phyloP scores from a whole-genome alignment of 1,140 invertebrate genomes.

The Limonius californicus region DNA sequence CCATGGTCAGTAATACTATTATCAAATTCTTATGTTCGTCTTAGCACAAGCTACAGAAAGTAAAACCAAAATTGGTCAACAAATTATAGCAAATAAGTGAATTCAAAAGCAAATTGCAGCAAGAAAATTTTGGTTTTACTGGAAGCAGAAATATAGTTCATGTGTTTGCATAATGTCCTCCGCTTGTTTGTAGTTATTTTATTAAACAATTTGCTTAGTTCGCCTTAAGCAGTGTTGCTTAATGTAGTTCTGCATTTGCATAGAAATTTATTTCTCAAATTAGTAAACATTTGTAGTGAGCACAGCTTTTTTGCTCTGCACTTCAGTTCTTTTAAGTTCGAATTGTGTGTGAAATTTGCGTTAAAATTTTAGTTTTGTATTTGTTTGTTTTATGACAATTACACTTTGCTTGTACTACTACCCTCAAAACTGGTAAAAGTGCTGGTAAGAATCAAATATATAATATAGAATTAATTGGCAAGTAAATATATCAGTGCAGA shows the following conservation, averaged over 20 bases:
- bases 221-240: constrained; percentile 3
- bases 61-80: neutral
- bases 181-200: constrained; percentile 4
- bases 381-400: neutral
- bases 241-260: constrained; percentile 5
- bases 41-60: neutral
- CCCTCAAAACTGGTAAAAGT: constrained; percentile 11
- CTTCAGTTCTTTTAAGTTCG: neutral
- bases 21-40: neutral
- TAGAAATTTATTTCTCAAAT: neutral
- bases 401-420: constrained; percentile 6
- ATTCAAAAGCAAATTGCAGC: neutral
- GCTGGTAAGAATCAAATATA: constrained; percentile 23
- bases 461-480: constrained; percentile 26
- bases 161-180: constrained; percentile 7
- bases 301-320: neutral
- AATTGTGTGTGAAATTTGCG: neutral
- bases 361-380: constrained; percentile 15
- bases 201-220: neutral
- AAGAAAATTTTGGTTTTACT: constrained; percentile 6
- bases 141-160: neutral
- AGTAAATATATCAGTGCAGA: neutral
- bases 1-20: constrained; percentile 62
- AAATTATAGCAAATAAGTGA: neutral
- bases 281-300: neutral